Percentiles rank a stretch among this genome's conserved stretches.
phyloP scores from a whole-genome alignment of 2,888 invertebrate genomes.

The Tetropium fuscum region DNA sequence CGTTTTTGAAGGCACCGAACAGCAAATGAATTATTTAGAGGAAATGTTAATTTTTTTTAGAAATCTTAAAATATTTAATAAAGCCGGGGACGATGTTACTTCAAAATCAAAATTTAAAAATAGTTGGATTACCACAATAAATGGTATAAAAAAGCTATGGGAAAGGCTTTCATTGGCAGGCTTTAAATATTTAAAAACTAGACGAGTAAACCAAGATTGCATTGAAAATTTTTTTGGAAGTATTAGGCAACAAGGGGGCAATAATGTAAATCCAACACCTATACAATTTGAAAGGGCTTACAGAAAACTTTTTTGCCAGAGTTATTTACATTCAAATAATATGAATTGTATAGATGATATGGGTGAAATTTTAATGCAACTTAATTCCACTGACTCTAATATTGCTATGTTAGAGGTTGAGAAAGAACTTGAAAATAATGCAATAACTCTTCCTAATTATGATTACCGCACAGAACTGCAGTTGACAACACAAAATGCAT shows the following conservation, averaged over 20 bases:
- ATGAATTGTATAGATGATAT: slow-evolving; percentile 32
- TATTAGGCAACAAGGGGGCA: slow-evolving; percentile 41
- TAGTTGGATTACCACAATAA: slow-evolving; percentile 42
- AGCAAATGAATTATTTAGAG: slow-evolving; percentile 37
- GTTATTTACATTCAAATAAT: slow-evolving; percentile 29
- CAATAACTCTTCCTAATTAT: slow-evolving; percentile 12
- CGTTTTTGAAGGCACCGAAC: slow-evolving; percentile 30
- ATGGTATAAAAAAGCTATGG: slow-evolving; percentile 40
- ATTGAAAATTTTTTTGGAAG: slow-evolving; percentile 48
- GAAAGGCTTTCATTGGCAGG: slow-evolving; percentile 27
- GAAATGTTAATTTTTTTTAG: slow-evolving; percentile 36
- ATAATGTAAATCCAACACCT: slow-evolving; percentile 44
- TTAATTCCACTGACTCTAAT: not conserved
- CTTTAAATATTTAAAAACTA: slow-evolving; percentile 41
- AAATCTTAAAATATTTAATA: slow-evolving; percentile 33
- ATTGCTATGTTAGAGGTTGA: not conserved
- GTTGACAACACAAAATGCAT: slow-evolving; percentile 29
- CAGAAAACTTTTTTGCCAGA: slow-evolving; percentile 39
- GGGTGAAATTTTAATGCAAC: slow-evolving; percentile 1
- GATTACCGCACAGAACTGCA: slow-evolving; percentile 19
- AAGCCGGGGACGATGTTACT: slow-evolving; percentile 37
- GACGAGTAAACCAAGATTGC: slow-evolving; percentile 43
- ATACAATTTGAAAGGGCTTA: slow-evolving; percentile 41
- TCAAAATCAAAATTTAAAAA: slow-evolving; percentile 33
- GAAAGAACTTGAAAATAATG: no score